These are phyloP conservation scores for Papilio polyxenes DNA, from an alignment of 1,140 invertebrate genomes.

Conservation along the genomic window DNA sequence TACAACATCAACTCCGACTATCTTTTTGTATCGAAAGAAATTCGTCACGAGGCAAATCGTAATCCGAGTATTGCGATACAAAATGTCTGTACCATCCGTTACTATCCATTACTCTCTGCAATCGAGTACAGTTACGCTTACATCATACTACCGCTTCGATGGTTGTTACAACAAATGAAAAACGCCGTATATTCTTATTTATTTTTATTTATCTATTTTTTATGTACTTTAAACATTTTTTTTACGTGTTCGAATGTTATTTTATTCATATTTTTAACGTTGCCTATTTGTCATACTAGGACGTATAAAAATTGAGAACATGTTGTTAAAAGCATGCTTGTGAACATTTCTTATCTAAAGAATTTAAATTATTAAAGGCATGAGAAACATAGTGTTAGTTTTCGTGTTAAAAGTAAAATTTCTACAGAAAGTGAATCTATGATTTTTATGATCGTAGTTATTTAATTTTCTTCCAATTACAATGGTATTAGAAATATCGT, in stretches of 20 bases:
- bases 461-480: constrained; percentile 3
- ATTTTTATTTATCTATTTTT: neutral
- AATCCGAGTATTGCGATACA: constrained; percentile 22
- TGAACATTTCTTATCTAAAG: too few relatives aligned
- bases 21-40: constrained; percentile 21
- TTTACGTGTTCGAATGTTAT: too few relatives aligned
- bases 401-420: neutral
- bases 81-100: constrained; percentile 24
- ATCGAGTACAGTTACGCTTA: constrained; percentile 25
- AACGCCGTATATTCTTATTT: neutral
- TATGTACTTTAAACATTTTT: too few relatives aligned
- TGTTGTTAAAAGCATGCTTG: too few relatives aligned
- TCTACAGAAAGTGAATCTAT: neutral
- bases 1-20: neutral
- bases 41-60: constrained; percentile 21
- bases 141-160: constrained; percentile 13
- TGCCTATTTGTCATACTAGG: too few relatives aligned
- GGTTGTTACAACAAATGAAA: constrained; percentile 1
- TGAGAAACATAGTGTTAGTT: too few relatives aligned
- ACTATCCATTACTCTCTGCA: constrained; percentile 26
- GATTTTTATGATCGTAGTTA: neutral
- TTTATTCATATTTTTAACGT: too few relatives aligned
- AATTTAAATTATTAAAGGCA: too few relatives aligned
- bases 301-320: too few relatives aligned
- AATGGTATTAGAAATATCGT: neutral